These are phyloP conservation scores for Eurosta solidaginis DNA, from an alignment of 1,140 invertebrate species.

Conservation along the genomic window DNA sequence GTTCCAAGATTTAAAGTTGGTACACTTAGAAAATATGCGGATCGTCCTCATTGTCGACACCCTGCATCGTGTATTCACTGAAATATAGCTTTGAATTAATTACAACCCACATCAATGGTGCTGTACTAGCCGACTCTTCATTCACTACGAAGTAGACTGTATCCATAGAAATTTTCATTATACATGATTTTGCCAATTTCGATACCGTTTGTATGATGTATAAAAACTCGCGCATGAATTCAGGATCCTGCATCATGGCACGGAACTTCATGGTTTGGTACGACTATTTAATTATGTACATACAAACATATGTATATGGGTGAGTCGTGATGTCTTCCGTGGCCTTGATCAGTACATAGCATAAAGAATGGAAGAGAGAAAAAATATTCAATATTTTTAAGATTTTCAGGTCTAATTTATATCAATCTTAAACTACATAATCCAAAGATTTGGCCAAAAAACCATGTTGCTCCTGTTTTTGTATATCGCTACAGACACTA, in stretches of 20 bases:
- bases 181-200: slow-evolving; percentile 77
- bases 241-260: slow-evolving; percentile 64
- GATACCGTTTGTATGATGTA: slow-evolving; percentile 73
- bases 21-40: slow-evolving; percentile 82
- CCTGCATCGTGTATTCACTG: slow-evolving; percentile 78
- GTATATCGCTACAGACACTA: too few relatives aligned
- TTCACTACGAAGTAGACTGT: slow-evolving; percentile 80
- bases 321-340: not conserved
- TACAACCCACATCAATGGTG: slow-evolving; percentile 80
- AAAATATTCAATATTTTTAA: too few relatives aligned
- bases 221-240: slow-evolving; percentile 67
- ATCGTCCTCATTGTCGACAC: slow-evolving; percentile 66
- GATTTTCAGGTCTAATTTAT: too few relatives aligned
- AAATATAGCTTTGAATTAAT: slow-evolving; percentile 79
- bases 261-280: slow-evolving; percentile 65
- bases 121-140: slow-evolving; percentile 69
- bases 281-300: not conserved
- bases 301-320: not conserved
- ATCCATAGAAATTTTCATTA: slow-evolving; percentile 72
- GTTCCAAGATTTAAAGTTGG: slow-evolving; percentile 67
- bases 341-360: too few relatives aligned
- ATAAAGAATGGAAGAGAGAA: too few relatives aligned
- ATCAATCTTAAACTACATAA: too few relatives aligned
- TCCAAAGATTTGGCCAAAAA: too few relatives aligned
- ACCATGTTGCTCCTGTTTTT: too few relatives aligned